Percentiles rank a stretch among this genome's conserved stretches.
Evolutionary conservation across 2,888 invertebrate species (phyloP).

Genomic region (Junonia oenone): DNA sequence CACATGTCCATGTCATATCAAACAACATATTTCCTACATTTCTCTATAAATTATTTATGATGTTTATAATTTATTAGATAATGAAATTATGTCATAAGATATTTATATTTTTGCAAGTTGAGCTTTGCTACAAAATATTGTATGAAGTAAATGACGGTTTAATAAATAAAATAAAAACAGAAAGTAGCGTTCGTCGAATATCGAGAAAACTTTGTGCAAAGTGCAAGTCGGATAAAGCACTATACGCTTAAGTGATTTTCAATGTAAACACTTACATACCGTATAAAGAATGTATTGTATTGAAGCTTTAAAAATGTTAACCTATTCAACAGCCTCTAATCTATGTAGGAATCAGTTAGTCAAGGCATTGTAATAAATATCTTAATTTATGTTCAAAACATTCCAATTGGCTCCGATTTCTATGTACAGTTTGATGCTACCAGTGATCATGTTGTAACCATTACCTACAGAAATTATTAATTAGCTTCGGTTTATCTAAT

Average conservation of each 20-base stretch:
- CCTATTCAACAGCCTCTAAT: constrained; percentile 13
- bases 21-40: too few species aligned
- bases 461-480: neutral
- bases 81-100: too few species aligned
- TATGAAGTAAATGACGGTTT: neutral
- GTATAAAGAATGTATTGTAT: neutral
- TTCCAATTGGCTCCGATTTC: constrained; percentile 6
- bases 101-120: too few species aligned
- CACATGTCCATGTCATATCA: too few species aligned
- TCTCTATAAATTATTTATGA: too few species aligned
- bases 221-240: neutral
- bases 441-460: constrained; percentile 1
- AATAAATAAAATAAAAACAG: neutral
- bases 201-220: neutral
- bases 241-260: neutral
- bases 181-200: neutral
- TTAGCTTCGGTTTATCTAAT: neutral
- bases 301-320: neutral
- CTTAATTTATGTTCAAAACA: constrained; percentile 19
- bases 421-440: neutral
- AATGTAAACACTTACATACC: neutral
- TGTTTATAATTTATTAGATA: too few species aligned
- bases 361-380: constrained; percentile 11
- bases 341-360: constrained; percentile 11
- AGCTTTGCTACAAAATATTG: too few species aligned